A percentile compares a stretch with the other conserved stretches of the same genome.
These are phyloP conservation scores for Trogon melanurus DNA, from an alignment of 2,113 vertebrate species.

Conservation along the genomic window DNA sequence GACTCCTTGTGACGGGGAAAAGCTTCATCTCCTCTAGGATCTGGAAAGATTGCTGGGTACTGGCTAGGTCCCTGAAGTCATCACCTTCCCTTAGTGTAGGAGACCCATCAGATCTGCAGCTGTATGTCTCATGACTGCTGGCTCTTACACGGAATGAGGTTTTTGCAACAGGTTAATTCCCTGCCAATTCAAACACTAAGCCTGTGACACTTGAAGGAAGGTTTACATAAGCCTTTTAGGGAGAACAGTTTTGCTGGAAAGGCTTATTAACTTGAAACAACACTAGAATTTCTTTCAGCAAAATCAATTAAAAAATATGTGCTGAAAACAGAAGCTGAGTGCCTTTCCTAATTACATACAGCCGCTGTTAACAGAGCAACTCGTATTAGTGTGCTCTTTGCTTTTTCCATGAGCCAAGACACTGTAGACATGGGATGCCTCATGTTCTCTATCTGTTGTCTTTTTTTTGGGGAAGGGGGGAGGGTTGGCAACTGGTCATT, in stretches of 20 bases:
- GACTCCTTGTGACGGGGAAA: background rate
- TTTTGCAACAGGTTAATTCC: conserved; percentile 21
- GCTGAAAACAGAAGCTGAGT: conserved; percentile 12
- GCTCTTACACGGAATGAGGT: background rate
- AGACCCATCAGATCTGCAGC: background rate
- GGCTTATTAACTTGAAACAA: conserved; percentile 11
- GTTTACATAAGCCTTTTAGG: conserved; percentile 14
- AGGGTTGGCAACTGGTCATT: background rate
- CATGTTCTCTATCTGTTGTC: background rate
- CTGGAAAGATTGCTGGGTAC: background rate
- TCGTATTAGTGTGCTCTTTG: background rate
- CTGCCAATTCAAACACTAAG: conserved; percentile 2
- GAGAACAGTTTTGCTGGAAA: conserved; percentile 42
- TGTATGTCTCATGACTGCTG: background rate
- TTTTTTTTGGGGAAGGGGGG: too few relatives aligned
- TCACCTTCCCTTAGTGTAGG: background rate
- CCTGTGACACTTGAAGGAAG: conserved; percentile 5
- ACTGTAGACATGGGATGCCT: background rate
- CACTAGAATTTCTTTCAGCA: conserved; percentile 31
- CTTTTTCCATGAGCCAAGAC: conserved; percentile 4
- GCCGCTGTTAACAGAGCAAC: background rate
- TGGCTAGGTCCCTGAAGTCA: background rate
- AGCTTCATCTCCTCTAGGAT: background rate
- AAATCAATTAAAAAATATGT: conserved; percentile 31
- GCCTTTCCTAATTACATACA: conserved; percentile 22